Evolutionary conservation across 2,888 invertebrate genomes (phyloP).

Genomic region (Platerodrilus igneus): DNA sequence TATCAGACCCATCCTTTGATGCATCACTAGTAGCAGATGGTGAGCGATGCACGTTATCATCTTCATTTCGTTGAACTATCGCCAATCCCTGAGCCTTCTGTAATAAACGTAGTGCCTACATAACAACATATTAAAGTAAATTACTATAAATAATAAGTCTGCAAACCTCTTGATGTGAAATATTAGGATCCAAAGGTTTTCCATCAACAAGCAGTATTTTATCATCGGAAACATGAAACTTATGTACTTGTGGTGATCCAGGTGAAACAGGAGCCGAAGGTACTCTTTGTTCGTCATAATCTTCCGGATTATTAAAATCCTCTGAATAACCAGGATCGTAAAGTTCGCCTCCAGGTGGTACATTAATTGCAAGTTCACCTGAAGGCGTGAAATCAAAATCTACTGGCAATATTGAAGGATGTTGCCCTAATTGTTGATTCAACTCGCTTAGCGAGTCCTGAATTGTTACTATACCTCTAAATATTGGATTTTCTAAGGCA

Average conservation of each 20-base stretch:
- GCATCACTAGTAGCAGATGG: conserved; percentile 65
- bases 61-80: conserved; percentile 52
- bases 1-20: conserved; percentile 62
- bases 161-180: conserved; percentile 74
- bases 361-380: conserved; percentile 61
- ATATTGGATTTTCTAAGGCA: conserved; percentile 83
- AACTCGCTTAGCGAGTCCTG: conserved; percentile 87
- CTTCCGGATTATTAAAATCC: conserved; percentile 48
- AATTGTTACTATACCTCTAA: conserved; percentile 83
- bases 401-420: conserved; percentile 87
- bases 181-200: conserved; percentile 69
- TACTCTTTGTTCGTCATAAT: conserved; percentile 73
- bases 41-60: conserved; percentile 49
- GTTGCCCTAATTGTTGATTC: conserved; percentile 80
- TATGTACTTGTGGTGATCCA: conserved; percentile 65
- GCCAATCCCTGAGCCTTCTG: conserved; percentile 70
- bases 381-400: conserved; percentile 89
- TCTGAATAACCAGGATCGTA: conserved; percentile 54
- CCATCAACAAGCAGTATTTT: conserved; percentile 81
- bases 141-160: too few species aligned
- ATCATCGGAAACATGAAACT: conserved; percentile 72
- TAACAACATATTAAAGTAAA: conserved; percentile 9
- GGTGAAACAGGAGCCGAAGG: conserved; percentile 72
- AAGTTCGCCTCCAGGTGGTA: conserved; percentile 56
- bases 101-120: conserved; percentile 62